Percentiles rank a stretch among this genome's conserved stretches.
Conservation (phyloP, 1,140 invertebrate genomes). For the Bombus confusus region DNA sequence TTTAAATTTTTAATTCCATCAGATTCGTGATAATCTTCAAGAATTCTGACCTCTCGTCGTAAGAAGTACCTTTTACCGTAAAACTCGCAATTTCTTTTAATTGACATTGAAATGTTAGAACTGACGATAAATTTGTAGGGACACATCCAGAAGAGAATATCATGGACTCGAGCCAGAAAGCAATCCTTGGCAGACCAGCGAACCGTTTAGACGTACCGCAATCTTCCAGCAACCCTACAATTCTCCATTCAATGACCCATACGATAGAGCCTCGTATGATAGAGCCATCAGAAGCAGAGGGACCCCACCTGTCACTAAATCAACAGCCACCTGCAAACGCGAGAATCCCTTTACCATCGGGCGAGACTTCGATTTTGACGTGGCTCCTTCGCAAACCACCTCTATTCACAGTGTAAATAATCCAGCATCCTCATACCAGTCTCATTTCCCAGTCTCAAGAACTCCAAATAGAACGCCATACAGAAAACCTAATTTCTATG, state of each 20-base stretch:
- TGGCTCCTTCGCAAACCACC: conserved; percentile 46
- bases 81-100: background rate
- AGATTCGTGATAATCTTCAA: no score
- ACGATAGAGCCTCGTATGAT: background rate
- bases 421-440: background rate
- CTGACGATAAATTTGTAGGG: background rate
- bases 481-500: background rate
- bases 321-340: conserved; percentile 14
- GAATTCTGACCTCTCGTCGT: no score
- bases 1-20: no score
- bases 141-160: background rate
- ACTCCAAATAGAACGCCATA: background rate
- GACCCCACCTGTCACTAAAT: background rate
- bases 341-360: conserved; percentile 11
- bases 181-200: background rate
- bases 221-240: background rate
- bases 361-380: conserved; percentile 28
- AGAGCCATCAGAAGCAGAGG: conserved; percentile 33
- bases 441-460: background rate
- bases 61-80: no score
- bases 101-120: background rate
- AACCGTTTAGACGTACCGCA: background rate
- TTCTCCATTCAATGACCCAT: background rate
- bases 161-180: background rate
- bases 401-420: background rate